Percentiles rank a stretch among this genome's conserved stretches.
phyloP scores from a whole-genome alignment of 1,140 invertebrate species.

The Drosophila kanapiae region DNA sequence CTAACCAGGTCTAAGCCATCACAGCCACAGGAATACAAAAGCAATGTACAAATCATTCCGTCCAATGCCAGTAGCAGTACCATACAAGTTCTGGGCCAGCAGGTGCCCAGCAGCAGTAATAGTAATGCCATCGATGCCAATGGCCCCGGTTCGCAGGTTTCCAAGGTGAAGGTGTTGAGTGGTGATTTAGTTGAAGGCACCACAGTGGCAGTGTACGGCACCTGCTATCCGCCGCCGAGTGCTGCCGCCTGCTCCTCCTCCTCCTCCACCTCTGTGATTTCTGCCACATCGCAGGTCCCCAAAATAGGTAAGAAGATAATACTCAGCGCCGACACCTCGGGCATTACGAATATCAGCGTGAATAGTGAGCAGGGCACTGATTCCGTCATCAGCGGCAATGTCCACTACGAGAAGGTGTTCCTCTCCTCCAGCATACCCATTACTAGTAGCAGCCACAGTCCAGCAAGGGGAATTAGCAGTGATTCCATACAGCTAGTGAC shows the following conservation, averaged over 20 bases:
- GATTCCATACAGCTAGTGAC: constrained; percentile 6
- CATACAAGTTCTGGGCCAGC: constrained; percentile 69
- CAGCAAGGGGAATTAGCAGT: constrained; percentile 26
- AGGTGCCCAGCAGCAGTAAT: constrained; percentile 45
- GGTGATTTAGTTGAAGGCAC: constrained; percentile 53
- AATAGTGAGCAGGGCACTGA: constrained; percentile 66
- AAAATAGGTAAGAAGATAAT: constrained; percentile 81
- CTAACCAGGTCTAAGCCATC: constrained; percentile 41
- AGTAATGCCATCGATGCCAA: constrained; percentile 63
- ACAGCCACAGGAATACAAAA: constrained; percentile 74
- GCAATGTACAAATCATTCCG: constrained; percentile 85
- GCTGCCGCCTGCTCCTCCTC: constrained; percentile 6
- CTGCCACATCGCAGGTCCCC: constrained; percentile 57
- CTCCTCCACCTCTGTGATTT: constrained; percentile 6
- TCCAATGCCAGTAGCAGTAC: constrained; percentile 75
- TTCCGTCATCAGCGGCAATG: constrained; percentile 68
- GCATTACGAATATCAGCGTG: constrained; percentile 78
- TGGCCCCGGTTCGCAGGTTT: constrained; percentile 19
- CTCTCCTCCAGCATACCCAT: constrained; percentile 75
- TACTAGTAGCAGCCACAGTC: constrained; percentile 25
- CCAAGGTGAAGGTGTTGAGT: constrained; percentile 71
- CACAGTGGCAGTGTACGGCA: constrained; percentile 77
- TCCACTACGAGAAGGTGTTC: constrained; percentile 83
- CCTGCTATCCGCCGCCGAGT: constrained; percentile 61
- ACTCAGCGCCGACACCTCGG: constrained; percentile 77